These are phyloP conservation scores for Lymantria monacha DNA, from an alignment of 2,888 invertebrate genomes.

Conservation along the genomic window DNA sequence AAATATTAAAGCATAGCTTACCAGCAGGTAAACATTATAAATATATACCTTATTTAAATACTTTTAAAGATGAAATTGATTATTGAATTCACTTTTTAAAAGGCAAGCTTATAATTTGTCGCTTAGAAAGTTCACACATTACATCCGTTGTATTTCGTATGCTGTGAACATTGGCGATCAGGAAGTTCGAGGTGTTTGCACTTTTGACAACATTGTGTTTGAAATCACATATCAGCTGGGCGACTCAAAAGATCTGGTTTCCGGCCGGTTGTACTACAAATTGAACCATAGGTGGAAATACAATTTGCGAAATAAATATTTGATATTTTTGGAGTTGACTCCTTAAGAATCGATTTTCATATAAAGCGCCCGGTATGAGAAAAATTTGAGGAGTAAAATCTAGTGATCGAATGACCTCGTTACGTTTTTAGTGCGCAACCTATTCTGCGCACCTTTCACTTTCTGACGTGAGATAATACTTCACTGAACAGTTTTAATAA, in stretches of 20 bases:
- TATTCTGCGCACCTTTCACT: too few relatives aligned
- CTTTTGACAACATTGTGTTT: constrained; percentile 36
- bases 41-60: constrained; percentile 3
- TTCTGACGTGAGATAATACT: too few relatives aligned
- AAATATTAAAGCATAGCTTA: neutral
- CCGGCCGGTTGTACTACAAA: neutral
- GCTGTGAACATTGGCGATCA: constrained; percentile 36
- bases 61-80: neutral
- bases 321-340: too few relatives aligned
- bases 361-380: too few relatives aligned
- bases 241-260: neutral
- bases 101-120: constrained; percentile 10
- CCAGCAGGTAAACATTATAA: constrained; percentile 2
- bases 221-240: constrained; percentile 14
- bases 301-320: neutral
- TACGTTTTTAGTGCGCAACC: too few relatives aligned
- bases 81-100: neutral
- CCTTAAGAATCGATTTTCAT: too few relatives aligned
- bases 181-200: constrained; percentile 42
- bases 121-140: constrained; percentile 39
- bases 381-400: too few relatives aligned
- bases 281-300: neutral
- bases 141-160: constrained; percentile 43
- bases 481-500: too few relatives aligned
- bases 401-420: too few relatives aligned